phyloP scores from a whole-genome alignment of 2,888 invertebrate genomes.

The Punctoribates punctum region DNA sequence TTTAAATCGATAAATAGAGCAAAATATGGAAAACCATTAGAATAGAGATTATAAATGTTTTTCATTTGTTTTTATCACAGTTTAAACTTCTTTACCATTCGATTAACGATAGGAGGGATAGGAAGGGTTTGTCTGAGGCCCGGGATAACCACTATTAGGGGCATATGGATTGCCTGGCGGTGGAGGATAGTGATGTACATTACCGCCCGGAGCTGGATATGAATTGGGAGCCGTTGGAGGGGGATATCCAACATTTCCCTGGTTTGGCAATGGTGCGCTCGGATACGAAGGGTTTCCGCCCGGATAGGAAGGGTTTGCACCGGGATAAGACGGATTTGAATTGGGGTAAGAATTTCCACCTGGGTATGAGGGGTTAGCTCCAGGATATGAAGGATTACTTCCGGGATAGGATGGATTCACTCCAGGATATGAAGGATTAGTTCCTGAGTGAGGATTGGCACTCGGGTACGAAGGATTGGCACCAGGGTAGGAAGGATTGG shows the following conservation, averaged over 20 bases:
- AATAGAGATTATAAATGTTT: too few relatives aligned
- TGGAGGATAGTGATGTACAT: background rate
- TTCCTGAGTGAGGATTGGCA: background rate
- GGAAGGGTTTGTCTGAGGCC: background rate
- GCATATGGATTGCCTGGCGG: background rate
- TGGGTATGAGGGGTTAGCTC: background rate
- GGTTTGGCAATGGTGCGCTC: background rate
- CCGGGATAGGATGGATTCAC: too few relatives aligned
- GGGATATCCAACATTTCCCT: background rate
- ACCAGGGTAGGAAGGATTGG: background rate
- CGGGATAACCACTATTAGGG: background rate
- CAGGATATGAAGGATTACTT: background rate
- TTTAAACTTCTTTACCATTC: background rate
- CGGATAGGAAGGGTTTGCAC: too few relatives aligned
- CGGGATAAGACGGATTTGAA: too few relatives aligned
- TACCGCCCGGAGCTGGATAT: background rate
- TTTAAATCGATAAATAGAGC: too few relatives aligned
- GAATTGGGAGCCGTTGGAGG: background rate
- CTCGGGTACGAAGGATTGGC: background rate
- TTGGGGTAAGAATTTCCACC: too few relatives aligned
- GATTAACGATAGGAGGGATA: conserved; percentile 23
- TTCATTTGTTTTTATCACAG: too few relatives aligned
- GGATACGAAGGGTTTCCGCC: background rate
- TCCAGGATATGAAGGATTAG: too few relatives aligned
- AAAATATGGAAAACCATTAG: too few relatives aligned